Evolutionary conservation across 2,113 vertebrate species (phyloP), one percentile per base, ranked within the genome.

Genomic region (Seriola aureovittata): DNA sequence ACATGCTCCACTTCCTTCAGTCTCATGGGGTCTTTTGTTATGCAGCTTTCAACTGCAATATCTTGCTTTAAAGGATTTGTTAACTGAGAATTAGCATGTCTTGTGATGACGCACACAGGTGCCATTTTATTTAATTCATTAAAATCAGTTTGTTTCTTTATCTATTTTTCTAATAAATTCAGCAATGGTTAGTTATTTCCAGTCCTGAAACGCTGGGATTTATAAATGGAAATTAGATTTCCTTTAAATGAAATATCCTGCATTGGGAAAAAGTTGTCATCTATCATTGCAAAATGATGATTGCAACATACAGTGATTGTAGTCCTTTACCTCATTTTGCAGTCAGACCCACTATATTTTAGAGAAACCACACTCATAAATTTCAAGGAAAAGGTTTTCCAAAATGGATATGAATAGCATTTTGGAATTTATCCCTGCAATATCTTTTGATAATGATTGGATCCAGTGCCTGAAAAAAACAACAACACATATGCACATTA

Each of bases 1-100:
- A 72, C 65, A 29, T 8, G 19, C 40, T 38, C 60, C 83, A 85
- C 83, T 89, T 88, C 80, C 78, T 84, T 75, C 19, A 85, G 65
- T 81, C 69, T 13, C 13, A 16, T 8, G 14, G 36, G 19, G 21
- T 32, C 80, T 70, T 81, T 91, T 88, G 80, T 89, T 70, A 32
- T 29, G 13, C 23, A n/a, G 50, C 69, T 62, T 85, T 81, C 29
- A 77, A 75, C 42, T 2, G 1, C 40, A 65, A 10, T 74, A 62
- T 65, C 42, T 66, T 52, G 34, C 54, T 55, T 71, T 40, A 78
- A 78, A 57, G 54, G 58, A 67, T 34, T 44, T 32, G 44, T 48
- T 77, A 40, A 71, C n/a, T 0, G 0, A 75, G n/a, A 84, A 75
- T 81, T 21, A 55, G 8, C n/a, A 40, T 44, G 40, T 59, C 44